Conservation (phyloP, 2,113 vertebrate species). For the Guaruba guarouba region DNA sequence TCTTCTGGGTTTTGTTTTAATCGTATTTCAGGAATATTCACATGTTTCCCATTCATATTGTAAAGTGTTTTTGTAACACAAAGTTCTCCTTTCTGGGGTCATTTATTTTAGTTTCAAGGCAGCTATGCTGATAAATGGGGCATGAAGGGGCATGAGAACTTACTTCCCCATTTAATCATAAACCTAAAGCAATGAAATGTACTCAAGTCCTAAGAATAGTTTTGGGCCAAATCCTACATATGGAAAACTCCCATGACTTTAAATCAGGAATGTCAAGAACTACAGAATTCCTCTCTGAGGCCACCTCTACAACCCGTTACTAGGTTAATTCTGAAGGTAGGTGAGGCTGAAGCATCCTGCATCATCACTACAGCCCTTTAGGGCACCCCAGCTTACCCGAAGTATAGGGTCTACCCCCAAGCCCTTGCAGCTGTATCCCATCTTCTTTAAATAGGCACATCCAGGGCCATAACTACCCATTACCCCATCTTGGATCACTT, state of each 20-base stretch:
- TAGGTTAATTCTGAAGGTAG: neutral
- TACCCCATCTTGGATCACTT: neutral
- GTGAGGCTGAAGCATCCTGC: neutral
- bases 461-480: neutral
- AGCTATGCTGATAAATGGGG: neutral
- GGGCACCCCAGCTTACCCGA: neutral
- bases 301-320: neutral
- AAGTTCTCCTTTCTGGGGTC: neutral
- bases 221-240: neutral
- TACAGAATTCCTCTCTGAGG: neutral
- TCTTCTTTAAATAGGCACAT: neutral
- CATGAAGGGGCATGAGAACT: neutral
- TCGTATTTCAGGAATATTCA: constrained; percentile 6
- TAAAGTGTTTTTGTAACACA: neutral
- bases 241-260: neutral
- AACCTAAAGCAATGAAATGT: neutral
- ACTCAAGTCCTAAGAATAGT: neutral
- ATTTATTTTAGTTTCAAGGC: neutral
- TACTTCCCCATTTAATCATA: neutral
- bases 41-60: neutral
- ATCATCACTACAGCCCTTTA: accelerated
- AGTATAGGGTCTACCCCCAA: neutral
- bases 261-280: neutral
- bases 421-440: neutral
- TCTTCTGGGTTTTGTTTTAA: constrained; percentile 44